Base-by-base conservation (phyloP, 2,797 vertebrate species). In the Oryzias dopingdopingensis region DNA sequence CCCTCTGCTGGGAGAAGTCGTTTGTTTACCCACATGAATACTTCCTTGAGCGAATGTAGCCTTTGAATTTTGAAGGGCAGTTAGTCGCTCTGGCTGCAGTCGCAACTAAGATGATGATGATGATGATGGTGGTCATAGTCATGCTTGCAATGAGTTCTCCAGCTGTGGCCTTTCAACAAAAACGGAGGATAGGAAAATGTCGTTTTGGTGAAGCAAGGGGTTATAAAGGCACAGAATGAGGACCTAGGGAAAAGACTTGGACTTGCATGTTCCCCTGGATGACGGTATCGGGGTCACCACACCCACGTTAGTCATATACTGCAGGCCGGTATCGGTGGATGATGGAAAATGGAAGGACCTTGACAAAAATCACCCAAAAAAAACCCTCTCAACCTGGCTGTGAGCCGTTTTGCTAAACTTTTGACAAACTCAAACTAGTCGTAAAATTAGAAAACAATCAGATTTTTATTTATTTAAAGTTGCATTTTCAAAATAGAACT, bases 151-250 rank as follows among this genome's bases (percentile, higher is more conserved):
- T 84, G 79, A 83, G 65, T 90, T 90, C 65, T 80, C 78, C 90
- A 89, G 87, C 87, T 90, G 88, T 59, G 77, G 63, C 59, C 68
- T 76, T 80, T 74, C 72, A 79, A 49, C 45, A 0, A 24, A 77
- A 64, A 62, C 52, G 57, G 70, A 76, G 78, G 41, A 72, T 71
- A 69, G 83, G 78, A 78, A 83, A 87, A 82, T 68, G 29, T 47
- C 68, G 82, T 54, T 17, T 24, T 7, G 4, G 41, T 14, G n/a
- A 22, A 20, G 37, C 10, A 18, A 16, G 40, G 37, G 67, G 70
- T 40, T 54, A 63, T 53, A 73, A 72, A 75, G 17, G 60, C 40
- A 48, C 45, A 40, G 52, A 72, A 71, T 78, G 58, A 29, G 72
- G 72, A 84, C 67, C 44, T 14, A 56, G 73, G 71, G 70, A 80